A percentile compares a stretch with the other conserved stretches of the same genome.
These are phyloP conservation scores for Coenonympha arcania DNA, from an alignment of 2,888 invertebrate species.

Conservation along the genomic window DNA sequence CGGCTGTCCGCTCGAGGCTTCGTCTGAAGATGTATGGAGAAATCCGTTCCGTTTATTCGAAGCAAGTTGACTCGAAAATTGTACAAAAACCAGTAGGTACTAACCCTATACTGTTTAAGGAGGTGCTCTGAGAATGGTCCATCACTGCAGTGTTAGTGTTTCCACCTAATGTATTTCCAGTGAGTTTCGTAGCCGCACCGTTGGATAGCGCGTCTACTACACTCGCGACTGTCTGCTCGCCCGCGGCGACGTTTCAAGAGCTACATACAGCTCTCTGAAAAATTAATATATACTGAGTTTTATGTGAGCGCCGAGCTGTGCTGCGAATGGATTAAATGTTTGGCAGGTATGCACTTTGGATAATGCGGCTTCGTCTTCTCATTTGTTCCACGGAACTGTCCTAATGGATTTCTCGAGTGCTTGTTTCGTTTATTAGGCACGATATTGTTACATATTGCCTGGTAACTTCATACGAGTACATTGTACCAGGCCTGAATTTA, in stretches of 20 bases:
- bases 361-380: slow-evolving; percentile 28
- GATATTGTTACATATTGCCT: too few relatives aligned
- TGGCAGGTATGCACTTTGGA: slow-evolving; percentile 33
- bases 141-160: background rate
- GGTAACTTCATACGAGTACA: too few relatives aligned
- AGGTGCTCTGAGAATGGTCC: too few relatives aligned
- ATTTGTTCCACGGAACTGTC: slow-evolving; percentile 23
- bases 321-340: slow-evolving; percentile 33
- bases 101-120: too few relatives aligned
- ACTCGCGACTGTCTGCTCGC: slow-evolving; percentile 60
- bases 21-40: too few relatives aligned
- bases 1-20: too few relatives aligned
- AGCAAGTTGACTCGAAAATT: too few relatives aligned
- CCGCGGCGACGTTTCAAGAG: slow-evolving; percentile 59
- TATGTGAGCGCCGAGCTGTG: slow-evolving; percentile 30
- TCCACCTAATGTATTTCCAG: background rate
- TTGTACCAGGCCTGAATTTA: too few relatives aligned
- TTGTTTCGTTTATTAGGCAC: slow-evolving; percentile 15
- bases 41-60: too few relatives aligned
- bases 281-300: slow-evolving; percentile 54
- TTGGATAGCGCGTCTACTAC: slow-evolving; percentile 47
- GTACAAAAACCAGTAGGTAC: too few relatives aligned
- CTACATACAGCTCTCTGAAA: slow-evolving; percentile 53
- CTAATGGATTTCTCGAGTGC: slow-evolving; percentile 24
- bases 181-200: slow-evolving; percentile 31